These are phyloP conservation scores for Drosophila malerkotliana DNA, from an alignment of 1,140 invertebrate species.

Conservation along the genomic window DNA sequence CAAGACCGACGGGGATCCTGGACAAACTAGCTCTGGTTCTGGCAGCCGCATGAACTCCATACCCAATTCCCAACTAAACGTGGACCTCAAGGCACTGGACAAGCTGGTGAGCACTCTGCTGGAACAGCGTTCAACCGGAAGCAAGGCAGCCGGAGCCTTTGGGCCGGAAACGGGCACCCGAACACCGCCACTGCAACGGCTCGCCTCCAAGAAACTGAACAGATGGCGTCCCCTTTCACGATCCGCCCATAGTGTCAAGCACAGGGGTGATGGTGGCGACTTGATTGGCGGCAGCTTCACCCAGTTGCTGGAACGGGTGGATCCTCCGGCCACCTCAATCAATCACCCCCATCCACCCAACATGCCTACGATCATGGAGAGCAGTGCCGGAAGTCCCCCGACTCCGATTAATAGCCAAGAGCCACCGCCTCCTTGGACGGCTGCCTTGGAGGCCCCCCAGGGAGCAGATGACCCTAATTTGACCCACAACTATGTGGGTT, in stretches of 20 bases:
- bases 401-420: constrained; percentile 53
- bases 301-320: constrained; percentile 58
- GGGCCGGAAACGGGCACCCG: constrained; percentile 33
- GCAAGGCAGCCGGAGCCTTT: constrained; percentile 2
- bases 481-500: constrained; percentile 73
- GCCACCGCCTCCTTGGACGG: constrained; percentile 49
- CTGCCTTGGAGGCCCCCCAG: constrained; percentile 61
- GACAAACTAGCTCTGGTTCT: constrained; percentile 48
- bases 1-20: constrained; percentile 36
- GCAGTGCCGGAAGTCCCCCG: constrained; percentile 45
- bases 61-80: constrained; percentile 73
- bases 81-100: constrained; percentile 75
- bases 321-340: constrained; percentile 27
- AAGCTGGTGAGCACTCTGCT: constrained; percentile 76
- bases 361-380: constrained; percentile 83
- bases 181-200: constrained; percentile 57
- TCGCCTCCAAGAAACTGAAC: constrained; percentile 73
- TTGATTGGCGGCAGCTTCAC: constrained; percentile 49
- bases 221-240: constrained; percentile 78
- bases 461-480: constrained; percentile 70
- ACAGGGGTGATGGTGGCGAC: constrained; percentile 29
- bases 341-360: constrained; percentile 44
- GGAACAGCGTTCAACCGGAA: constrained; percentile 64
- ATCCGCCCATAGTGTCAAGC: constrained; percentile 69
- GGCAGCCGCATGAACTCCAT: constrained; percentile 77